Evolutionary conservation across 1,140 invertebrate genomes (phyloP), one percentile per base, ranked within the genome.

Genomic region (Zelostemma sp.): DNA sequence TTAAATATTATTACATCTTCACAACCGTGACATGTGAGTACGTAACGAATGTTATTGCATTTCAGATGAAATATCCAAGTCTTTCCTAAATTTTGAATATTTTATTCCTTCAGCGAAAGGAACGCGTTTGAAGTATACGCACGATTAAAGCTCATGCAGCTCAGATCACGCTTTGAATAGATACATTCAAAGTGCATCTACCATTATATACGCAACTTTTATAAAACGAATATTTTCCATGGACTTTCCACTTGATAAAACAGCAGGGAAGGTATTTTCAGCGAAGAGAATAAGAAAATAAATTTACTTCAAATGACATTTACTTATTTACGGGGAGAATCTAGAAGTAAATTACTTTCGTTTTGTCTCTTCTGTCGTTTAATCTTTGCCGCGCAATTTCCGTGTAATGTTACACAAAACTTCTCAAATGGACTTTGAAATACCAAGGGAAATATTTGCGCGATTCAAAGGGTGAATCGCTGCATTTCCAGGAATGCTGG

Each of bases 401-500:
- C 33, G 6, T 17, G 40, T 43, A 47, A 57, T 57, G 18, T 38
- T 31, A n/a, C 15, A 17, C 6, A 40, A 45, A 40, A 49, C 18
- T 25, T 58, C 46, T 49, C 48, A 49, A 58, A 58, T 49, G 45
- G 17, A 49, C 47, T 49, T 46, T 40, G 46, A 33, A 46, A 18
- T 56, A 46, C 47, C 31, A 16, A 21, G 38, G 11, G 21, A 31
- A 45, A 56, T 43, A 54, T 35, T 6, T 8, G 14, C 6, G 43
- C 14, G 35, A 47, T 56, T 56, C 41, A 46, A 56, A 57, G 43
- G 40, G 21, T 14, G 40, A 41, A 41, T 41, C 14, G 5, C n/a
- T 14, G 40, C 40, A 16, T 43, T 17, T 43, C 40, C 14, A 6
- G 40, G 40, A 43, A 46, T 19, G 17, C 17, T 15, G 12, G 11